Evolutionary conservation across 1,140 invertebrate genomes (phyloP), one percentile per base, ranked within the genome.

Genomic region (Drosophila tani): DNA sequence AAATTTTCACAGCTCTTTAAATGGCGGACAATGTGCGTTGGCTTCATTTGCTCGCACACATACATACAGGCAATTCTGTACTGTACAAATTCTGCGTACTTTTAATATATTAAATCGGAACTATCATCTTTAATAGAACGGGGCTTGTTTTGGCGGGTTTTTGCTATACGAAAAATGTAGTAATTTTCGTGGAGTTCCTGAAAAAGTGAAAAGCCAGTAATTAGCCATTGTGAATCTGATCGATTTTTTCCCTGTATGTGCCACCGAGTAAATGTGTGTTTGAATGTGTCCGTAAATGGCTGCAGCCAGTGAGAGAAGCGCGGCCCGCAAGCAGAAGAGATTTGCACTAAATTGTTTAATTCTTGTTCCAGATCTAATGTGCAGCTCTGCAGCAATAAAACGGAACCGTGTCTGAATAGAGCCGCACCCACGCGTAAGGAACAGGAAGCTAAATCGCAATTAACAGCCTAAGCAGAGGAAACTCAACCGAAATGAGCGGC

Each of bases 401-500:
- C 41, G 49, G 29, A 59, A 56, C 15, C 21, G 45, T 41, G 38
- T 76, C 46, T 76, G 56, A 77, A 24, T 29, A 27, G 35, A 45
- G 19, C 17, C 46, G 38, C 45, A 46, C 50, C 40, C 51, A 60
- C 19, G 41, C 19, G 7, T 40, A 43, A 45, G 11, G 17, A 32
- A 40, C 14, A 45, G 29, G 11, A 29, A 40, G 15, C 32, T 32
- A 40, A 46, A 24, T 15, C 24, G 19, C 17, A 56, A n/a, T 24
- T 40, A 40, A 40, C 53, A 56, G 53, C 19, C 19, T 5, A 3
- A 50, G 14, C 47, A 57, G 46, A 51, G 32, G 14, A 45, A 62
- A 69, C 24, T 32, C 56, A 64, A 19, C 7, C 45, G 21, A 60
- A 79, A 92, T 92, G 91, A 92, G 88, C 75, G 95, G 96, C 81